Base-by-base conservation (phyloP, 2,113 vertebrate genomes). In the Perca fluviatilis region DNA sequence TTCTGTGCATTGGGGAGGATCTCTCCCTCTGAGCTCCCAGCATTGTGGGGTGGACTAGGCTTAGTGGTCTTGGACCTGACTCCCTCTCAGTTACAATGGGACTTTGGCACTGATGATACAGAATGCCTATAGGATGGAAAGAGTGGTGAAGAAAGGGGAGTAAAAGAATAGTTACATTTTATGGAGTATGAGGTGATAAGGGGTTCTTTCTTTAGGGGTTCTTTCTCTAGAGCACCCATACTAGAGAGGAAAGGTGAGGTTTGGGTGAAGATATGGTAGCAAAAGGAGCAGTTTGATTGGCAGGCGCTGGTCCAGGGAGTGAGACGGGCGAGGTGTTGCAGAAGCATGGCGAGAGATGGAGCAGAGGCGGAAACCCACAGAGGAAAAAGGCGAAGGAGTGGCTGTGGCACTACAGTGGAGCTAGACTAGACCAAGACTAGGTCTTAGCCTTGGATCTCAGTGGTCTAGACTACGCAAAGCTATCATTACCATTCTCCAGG, bases 401-500 rank as follows among this genome's bases (percentile, higher is more conserved):
- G 80, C 58, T 80, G 79, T 62, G 67, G 77, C 27, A 67, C 79
- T 79, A 73, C 46, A 85, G 40, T 9, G 11, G 36, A 46, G 58
- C 57, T 68, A 49, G 53, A 0, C 72, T 80, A 82, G 13, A 60
- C 57, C 27, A 13, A 54, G 68, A 30, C 51, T 74, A 79, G 69
- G 56, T 51, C 62, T 66, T 62, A 77, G 67, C 25, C 76, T 69
- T 74, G 63, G 77, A 66, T 86, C 66, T 66, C 4, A 54, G 61
- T 75, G 68, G 51, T 21, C 65, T 74, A 74, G 58, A 61, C 89
- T 94, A 94, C 63, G 67, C 79, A 61, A 85, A 81, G 88, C 69
- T 72, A 51, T 86, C 85, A 91, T 97, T 99, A 99, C 98, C 98
- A 65, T 98, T 98, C 85, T 99, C 98, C 92, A 99, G 95, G 93